phyloP scores from a whole-genome alignment of 2,113 vertebrate species.

The Oreotrochilus melanogaster region DNA sequence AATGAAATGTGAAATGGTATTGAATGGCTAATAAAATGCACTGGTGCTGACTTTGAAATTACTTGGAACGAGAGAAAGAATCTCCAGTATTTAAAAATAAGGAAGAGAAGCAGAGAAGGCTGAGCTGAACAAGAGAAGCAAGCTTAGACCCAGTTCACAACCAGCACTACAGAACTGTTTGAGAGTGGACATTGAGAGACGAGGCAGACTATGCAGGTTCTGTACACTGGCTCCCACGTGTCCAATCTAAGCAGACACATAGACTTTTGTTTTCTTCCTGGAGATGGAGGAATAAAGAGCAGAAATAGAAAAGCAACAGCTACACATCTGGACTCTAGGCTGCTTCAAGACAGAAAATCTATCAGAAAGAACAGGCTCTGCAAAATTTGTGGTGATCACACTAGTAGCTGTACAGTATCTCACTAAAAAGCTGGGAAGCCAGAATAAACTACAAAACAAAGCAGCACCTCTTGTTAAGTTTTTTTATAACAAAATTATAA shows the following conservation, averaged over 20 bases:
- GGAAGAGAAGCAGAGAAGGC: neutral
- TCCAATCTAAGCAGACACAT: neutral
- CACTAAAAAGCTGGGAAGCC: neutral
- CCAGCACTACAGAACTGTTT: neutral
- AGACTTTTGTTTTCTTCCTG: neutral
- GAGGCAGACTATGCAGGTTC: neutral
- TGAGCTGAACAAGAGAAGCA: neutral
- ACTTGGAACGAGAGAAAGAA: neutral
- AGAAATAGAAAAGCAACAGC: neutral
- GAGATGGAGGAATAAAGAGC: neutral
- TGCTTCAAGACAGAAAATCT: neutral
- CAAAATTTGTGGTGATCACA: neutral
- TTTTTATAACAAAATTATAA: neutral
- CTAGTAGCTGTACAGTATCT: neutral
- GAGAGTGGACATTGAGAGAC: neutral
- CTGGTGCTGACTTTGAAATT: neutral
- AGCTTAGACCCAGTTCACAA: neutral
- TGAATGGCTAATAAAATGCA: neutral
- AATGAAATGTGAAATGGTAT: neutral
- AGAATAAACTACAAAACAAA: neutral
- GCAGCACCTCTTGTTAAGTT: neutral
- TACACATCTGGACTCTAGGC: neutral
- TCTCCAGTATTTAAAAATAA: neutral
- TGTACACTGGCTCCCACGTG: neutral
- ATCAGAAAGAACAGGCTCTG: neutral